Evolutionary conservation across 2,113 vertebrate genomes (phyloP).

Genomic region (Monarcha castaneiventris): DNA sequence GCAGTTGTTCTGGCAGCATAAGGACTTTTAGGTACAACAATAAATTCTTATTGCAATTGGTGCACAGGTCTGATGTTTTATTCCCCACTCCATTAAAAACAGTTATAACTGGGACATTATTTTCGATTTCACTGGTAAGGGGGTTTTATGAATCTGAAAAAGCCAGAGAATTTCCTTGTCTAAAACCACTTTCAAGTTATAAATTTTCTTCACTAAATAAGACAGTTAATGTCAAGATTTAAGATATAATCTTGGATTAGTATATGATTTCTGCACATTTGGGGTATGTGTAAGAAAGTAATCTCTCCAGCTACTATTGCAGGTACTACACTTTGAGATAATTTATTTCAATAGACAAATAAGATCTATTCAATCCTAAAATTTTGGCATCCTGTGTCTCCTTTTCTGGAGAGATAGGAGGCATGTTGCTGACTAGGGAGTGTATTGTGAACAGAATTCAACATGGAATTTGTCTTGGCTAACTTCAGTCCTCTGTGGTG

Average conservation of each 20-base stretch:
- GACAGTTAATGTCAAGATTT: not conserved
- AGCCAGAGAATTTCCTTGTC: not conserved
- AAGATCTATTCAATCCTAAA: not conserved
- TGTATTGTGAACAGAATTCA: not conserved
- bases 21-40: not conserved
- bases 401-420: not conserved
- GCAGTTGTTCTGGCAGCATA: not conserved
- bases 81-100: not conserved
- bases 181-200: not conserved
- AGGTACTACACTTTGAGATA: not conserved
- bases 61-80: not conserved
- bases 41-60: not conserved
- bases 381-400: not conserved
- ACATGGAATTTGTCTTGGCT: not conserved
- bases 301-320: not conserved
- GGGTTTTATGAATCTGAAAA: not conserved
- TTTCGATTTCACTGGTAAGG: not conserved
- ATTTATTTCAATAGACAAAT: not conserved
- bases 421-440: not conserved
- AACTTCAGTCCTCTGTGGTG: not conserved
- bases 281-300: not conserved
- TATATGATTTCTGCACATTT: not conserved
- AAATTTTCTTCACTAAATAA: not conserved
- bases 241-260: not conserved
- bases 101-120: not conserved